phyloP scores from a whole-genome alignment of 2,797 vertebrate species.

The Dendrocincla fuliginosa region DNA sequence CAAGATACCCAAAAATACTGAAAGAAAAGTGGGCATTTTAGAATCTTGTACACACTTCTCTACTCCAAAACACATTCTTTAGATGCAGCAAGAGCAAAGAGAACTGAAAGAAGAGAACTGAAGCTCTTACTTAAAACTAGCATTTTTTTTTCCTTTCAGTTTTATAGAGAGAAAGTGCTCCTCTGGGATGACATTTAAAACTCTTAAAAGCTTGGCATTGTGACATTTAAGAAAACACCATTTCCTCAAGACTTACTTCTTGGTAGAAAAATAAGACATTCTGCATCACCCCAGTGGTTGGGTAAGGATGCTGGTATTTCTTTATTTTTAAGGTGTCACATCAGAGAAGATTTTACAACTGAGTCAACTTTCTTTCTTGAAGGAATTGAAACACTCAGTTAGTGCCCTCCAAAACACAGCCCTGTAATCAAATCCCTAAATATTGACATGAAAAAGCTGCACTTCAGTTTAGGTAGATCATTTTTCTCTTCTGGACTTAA shows the following conservation, averaged over 20 bases:
- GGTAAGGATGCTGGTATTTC: background rate
- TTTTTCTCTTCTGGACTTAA: background rate
- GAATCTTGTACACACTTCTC: background rate
- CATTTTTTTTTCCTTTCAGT: background rate
- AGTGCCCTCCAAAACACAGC: background rate
- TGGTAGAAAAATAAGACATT: constrained; percentile 6
- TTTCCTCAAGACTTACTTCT: constrained; percentile 22
- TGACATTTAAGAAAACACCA: constrained; percentile 69
- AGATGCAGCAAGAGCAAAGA: background rate
- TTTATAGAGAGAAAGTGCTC: constrained; percentile 26
- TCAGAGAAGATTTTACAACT: background rate
- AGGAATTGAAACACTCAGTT: background rate
- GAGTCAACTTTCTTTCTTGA: background rate
- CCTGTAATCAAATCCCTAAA: background rate
- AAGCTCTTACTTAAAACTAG: background rate
- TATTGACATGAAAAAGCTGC: background rate
- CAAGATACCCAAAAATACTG: background rate
- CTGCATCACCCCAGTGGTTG: background rate
- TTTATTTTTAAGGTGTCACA: background rate
- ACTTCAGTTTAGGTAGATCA: background rate
- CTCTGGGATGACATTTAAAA: constrained; percentile 64
- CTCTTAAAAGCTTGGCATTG: constrained; percentile 47
- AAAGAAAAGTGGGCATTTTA: background rate
- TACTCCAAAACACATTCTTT: constrained; percentile 1
- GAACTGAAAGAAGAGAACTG: constrained; percentile 11